Percentiles rank a stretch among this genome's conserved stretches.
Conservation (phyloP, 2,888 invertebrate species). For the Biston stratarius region DNA sequence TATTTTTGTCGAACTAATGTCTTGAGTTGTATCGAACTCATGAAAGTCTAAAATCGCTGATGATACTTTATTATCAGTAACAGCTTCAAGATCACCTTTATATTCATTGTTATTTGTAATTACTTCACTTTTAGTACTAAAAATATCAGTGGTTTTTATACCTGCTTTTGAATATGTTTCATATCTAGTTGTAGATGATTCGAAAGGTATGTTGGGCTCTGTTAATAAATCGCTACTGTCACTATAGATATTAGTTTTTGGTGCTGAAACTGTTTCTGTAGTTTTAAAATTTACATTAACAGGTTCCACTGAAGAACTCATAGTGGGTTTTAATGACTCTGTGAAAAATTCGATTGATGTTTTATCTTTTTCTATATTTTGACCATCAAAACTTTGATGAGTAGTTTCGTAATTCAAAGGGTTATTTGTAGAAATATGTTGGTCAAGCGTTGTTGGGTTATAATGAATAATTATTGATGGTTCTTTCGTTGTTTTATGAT, state of each 20-base stretch:
- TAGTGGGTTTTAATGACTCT: neutral
- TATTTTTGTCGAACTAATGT: neutral
- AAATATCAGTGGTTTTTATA: neutral
- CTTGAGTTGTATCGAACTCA: neutral
- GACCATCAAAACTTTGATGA: neutral
- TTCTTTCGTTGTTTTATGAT: neutral
- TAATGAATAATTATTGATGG: neutral
- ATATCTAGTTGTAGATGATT: constrained; percentile 1
- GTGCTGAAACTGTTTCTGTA: neutral
- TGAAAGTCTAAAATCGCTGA: neutral
- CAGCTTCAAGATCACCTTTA: neutral
- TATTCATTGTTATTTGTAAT: no score
- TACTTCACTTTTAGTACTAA: neutral
- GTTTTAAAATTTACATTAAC: neutral
- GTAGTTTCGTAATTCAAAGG: neutral
- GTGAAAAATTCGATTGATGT: neutral
- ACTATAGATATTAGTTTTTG: neutral
- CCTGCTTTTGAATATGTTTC: neutral
- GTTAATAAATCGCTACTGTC: neutral
- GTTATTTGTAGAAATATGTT: neutral
- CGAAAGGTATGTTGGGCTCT: neutral
- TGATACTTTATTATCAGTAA: neutral
- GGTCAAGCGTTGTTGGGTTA: neutral
- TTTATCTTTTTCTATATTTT: neutral
- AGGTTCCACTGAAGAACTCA: neutral